These are phyloP conservation scores for Helostoma temminkii DNA, from an alignment of 2,797 vertebrate species.

Conservation along the genomic window DNA sequence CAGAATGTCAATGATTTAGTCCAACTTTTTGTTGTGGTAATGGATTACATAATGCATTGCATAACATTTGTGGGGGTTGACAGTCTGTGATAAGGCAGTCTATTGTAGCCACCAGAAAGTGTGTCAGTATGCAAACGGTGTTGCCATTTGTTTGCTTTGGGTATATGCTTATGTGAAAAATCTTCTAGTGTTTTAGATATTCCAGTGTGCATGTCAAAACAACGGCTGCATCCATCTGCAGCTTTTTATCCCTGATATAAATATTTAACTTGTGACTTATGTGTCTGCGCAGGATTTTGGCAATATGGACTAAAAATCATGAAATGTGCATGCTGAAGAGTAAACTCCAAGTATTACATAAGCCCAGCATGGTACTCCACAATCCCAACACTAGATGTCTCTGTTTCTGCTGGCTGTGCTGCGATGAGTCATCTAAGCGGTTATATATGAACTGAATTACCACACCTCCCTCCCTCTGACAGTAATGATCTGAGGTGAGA, in stretches of 20 bases:
- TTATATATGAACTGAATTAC: constrained; percentile 50
- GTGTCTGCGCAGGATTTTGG: constrained; percentile 22
- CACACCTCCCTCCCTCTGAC: constrained; percentile 42
- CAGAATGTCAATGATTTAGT: constrained; percentile 24
- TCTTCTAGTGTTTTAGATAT: background rate
- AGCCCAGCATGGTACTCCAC: constrained; percentile 43
- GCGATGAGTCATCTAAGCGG: constrained; percentile 65
- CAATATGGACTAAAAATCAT: constrained; percentile 34
- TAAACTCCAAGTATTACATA: constrained; percentile 77
- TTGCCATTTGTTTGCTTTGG: constrained; percentile 26
- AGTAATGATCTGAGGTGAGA: constrained; percentile 13
- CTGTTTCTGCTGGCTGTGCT: constrained; percentile 47
- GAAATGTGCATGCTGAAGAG: constrained; percentile 48
- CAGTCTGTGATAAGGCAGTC: constrained; percentile 46
- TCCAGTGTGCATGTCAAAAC: background rate
- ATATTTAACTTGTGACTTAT: constrained; percentile 34
- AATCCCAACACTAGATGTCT: constrained; percentile 72
- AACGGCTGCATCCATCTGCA: constrained; percentile 17
- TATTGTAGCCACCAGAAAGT: constrained; percentile 25
- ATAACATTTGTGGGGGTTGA: constrained; percentile 53
- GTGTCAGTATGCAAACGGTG: constrained; percentile 21
- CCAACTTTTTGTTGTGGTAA: constrained; percentile 48
- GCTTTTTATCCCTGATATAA: constrained; percentile 21
- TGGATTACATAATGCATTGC: constrained; percentile 63
- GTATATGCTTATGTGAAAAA: constrained; percentile 2